phyloP scores from a whole-genome alignment of 2,797 vertebrate genomes.

The Eulemur coronatus region DNA sequence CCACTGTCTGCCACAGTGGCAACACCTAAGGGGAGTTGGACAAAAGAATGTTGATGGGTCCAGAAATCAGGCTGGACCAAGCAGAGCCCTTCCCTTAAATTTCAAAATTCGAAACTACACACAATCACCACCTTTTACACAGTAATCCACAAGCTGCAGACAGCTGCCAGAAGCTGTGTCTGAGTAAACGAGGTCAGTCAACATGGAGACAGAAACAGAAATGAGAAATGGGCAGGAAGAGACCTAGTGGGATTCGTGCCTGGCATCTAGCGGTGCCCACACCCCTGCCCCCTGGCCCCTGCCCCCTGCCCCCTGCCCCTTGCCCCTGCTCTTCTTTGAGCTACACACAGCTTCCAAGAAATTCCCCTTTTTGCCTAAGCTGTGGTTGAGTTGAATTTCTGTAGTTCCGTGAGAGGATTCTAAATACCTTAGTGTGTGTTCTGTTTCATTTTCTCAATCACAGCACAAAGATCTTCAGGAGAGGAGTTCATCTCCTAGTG shows the following conservation, averaged over 20 bases:
- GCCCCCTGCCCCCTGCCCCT: background rate
- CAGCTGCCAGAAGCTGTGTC: background rate
- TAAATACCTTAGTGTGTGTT: background rate
- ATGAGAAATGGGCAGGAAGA: background rate
- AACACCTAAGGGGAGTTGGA: background rate
- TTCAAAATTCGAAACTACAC: background rate
- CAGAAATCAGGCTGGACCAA: background rate
- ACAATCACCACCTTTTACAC: background rate
- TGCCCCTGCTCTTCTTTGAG: background rate
- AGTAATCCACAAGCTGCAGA: background rate
- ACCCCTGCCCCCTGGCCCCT: background rate
- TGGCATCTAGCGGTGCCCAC: background rate
- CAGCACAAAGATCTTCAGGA: background rate
- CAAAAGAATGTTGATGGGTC: background rate
- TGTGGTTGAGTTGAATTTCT: background rate
- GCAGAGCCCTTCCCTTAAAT: background rate
- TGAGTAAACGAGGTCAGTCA: background rate
- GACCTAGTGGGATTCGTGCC: background rate
- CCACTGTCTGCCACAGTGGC: rapidly evolving
- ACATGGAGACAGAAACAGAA: background rate
- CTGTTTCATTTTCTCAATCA: background rate
- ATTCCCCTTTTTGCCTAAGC: background rate
- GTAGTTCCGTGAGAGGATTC: background rate
- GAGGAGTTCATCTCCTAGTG: background rate
- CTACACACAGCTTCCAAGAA: background rate